Base-by-base conservation (phyloP, 2,797 vertebrate species). In the Champsocephalus gunnari region DNA sequence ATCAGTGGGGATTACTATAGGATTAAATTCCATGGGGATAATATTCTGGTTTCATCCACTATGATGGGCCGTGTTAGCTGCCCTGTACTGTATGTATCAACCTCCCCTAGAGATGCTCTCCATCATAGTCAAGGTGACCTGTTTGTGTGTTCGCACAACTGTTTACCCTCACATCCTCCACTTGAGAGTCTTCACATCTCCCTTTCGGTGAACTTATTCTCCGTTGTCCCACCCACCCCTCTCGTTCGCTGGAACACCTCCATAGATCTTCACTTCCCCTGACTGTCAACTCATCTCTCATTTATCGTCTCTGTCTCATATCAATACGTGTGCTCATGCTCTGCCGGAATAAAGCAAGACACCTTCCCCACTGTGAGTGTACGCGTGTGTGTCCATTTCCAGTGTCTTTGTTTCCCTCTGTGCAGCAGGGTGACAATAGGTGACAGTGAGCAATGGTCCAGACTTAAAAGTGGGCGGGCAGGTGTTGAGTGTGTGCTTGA, bases 261-360 rank as follows among this genome's bases (percentile, higher is more conserved):
- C 41, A 49, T 75, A 51, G 44, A 81, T 71, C 81, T 85, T 58
- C 73, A 66, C 73, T 66, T 71, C 45, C 73, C 81, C 77, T 68
- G 72, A 75, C 85, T 81, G 80, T 89, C 88, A 85, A 49, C 50
- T 4, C 49, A 62, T 75, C 75, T 67, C 80, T 84, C 77, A 76
- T 74, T 84, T 74, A 84, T 87, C 70, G 47, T 71, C 66, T 58
- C 66, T 71, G 81, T 84, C 77, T 83, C 62, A 73, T 88, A 89
- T 90, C 91, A 86, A 84, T 84, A 77, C 68, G 69, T 64, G 77
- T 87, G 83, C 91, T 94, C 89, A 92, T 77, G 90, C 90, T 92
- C 90, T 85, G 85, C 78, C 84, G 75, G 89, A 87, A 88, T 5
- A 90, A 85, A 89, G 92, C 85, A 84, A 84, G 87, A 88, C 86